Evolutionary conservation across 2,797 vertebrate species (phyloP).

Genomic region (Girardinus metallicus): DNA sequence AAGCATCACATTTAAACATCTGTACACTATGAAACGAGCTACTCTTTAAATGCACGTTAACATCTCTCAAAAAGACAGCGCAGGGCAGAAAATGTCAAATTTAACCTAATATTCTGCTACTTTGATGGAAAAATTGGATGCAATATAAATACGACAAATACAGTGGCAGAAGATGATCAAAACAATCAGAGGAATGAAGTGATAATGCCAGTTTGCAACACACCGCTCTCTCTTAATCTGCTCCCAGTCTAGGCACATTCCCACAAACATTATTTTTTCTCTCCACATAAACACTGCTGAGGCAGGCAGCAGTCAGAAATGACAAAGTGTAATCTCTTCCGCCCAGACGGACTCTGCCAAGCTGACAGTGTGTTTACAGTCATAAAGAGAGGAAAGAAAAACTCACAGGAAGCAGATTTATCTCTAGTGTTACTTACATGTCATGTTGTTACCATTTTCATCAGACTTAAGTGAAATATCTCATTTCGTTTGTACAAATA

Average conservation of each 20-base stretch:
- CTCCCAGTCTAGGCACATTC: conserved; percentile 30
- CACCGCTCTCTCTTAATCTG: conserved; percentile 38
- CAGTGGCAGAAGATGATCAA: conserved; percentile 13
- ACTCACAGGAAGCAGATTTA: neutral
- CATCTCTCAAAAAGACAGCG: conserved; percentile 4
- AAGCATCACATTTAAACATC: conserved; percentile 5
- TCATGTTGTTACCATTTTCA: neutral
- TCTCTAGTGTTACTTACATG: conserved; percentile 2
- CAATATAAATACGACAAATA: conserved; percentile 9
- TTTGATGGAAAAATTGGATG: neutral
- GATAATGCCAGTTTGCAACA: conserved; percentile 14
- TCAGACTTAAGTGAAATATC: neutral
- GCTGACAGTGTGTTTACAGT: conserved; percentile 19
- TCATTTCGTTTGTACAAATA: neutral
- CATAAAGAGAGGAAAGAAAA: neutral
- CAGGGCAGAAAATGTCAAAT: neutral
- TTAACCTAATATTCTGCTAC: neutral
- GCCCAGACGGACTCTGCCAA: conserved; percentile 35
- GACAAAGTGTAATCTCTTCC: conserved; percentile 50
- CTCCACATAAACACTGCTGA: conserved; percentile 31
- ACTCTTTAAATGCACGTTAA: neutral
- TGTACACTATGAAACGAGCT: neutral
- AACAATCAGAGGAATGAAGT: conserved; percentile 8
- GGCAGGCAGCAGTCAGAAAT: conserved; percentile 33
- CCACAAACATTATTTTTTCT: conserved; percentile 24